Evolutionary conservation across 2,888 invertebrate species (phyloP).

Genomic region (Melanchra persicariae): DNA sequence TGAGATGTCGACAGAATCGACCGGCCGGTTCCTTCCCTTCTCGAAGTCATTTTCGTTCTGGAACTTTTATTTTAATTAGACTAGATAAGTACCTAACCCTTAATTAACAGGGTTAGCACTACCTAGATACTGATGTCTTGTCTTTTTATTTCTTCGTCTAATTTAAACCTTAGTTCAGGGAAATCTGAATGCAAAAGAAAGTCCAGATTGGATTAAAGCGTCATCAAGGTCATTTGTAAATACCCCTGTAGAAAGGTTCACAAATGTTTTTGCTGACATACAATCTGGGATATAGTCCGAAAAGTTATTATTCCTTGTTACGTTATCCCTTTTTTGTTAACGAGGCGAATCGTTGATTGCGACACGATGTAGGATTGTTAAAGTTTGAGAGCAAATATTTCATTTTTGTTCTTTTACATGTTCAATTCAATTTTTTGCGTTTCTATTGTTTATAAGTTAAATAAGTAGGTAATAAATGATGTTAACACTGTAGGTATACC

Average conservation of each 20-base stretch:
- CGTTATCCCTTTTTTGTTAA: slow-evolving; percentile 47
- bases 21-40: no score
- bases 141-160: background rate
- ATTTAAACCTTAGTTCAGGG: background rate
- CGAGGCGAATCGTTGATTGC: slow-evolving; percentile 35
- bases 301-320: slow-evolving; percentile 47
- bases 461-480: no score
- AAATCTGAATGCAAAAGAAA: background rate
- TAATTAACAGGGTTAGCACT: background rate
- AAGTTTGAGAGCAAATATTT: slow-evolving; percentile 16
- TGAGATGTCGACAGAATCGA: no score
- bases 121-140: no score
- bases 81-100: background rate
- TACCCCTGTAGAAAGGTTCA: slow-evolving; percentile 27
- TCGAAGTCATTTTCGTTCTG: no score
- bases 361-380: slow-evolving; percentile 19
- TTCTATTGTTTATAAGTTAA: no score
- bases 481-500: no score
- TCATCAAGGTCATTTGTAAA: slow-evolving; percentile 40
- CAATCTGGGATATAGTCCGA: slow-evolving; percentile 22
- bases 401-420: background rate
- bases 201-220: slow-evolving; percentile 10
- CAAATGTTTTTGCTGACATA: slow-evolving; percentile 47
- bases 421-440: background rate
- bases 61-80: background rate